Percentiles rank a stretch among this genome's conserved stretches.
Evolutionary conservation across 1,140 invertebrate genomes (phyloP).

Genomic region (Ganaspis sp.): DNA sequence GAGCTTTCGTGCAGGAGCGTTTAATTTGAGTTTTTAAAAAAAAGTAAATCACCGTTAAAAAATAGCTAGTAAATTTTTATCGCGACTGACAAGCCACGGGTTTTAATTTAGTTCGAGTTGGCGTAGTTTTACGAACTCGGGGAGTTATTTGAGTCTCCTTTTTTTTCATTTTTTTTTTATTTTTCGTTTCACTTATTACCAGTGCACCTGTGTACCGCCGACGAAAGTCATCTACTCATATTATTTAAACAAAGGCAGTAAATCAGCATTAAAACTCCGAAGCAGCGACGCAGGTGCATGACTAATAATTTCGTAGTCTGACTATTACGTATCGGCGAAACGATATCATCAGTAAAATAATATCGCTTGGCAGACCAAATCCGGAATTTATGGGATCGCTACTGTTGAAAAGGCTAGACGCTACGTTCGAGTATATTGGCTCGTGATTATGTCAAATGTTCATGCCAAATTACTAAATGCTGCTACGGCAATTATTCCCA

Average conservation of each 20-base stretch:
- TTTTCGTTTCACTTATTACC: conserved; percentile 12
- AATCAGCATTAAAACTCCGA: conserved; percentile 24
- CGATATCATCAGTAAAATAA: conserved; percentile 23
- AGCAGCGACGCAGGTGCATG: conserved; percentile 18
- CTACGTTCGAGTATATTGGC: neutral
- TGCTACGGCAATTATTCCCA: neutral
- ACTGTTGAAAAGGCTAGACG: conserved; percentile 4
- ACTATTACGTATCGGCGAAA: conserved; percentile 19
- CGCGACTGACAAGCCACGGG: conserved; percentile 11
- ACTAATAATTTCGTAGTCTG: conserved; percentile 25
- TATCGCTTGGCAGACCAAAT: conserved; percentile 8
- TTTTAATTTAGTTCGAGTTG: conserved; percentile 14
- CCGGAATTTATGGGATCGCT: conserved; percentile 14
- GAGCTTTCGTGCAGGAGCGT: neutral
- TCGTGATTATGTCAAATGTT: conserved; percentile 25
- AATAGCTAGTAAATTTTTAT: neutral
- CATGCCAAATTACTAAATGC: conserved; percentile 9
- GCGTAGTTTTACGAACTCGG: conserved; percentile 22
- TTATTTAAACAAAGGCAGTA: conserved; percentile 27
- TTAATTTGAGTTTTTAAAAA: conserved; percentile 23
- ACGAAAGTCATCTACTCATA: conserved; percentile 17
- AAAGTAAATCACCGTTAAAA: conserved; percentile 9
- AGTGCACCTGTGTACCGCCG: neutral
- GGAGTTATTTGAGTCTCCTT: neutral
- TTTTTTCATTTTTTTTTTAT: neutral